These are phyloP conservation scores for Scelioninae gen. 1 DNA, from an alignment of 2,888 invertebrate species.

Conservation along the genomic window DNA sequence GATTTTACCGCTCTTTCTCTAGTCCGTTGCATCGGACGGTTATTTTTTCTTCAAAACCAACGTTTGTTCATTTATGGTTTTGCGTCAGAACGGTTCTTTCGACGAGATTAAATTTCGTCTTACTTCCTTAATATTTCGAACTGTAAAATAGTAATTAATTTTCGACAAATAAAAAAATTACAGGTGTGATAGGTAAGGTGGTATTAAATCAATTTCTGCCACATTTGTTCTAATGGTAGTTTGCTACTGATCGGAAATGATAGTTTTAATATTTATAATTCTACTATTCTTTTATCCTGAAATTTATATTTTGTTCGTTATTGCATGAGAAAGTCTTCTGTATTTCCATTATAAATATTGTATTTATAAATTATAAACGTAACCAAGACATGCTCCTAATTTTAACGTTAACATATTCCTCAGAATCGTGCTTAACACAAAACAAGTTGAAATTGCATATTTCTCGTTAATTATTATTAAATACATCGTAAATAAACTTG, in stretches of 20 bases:
- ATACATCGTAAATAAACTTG: conserved; percentile 35
- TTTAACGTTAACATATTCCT: too few species aligned
- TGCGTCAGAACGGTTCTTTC: conserved; percentile 10
- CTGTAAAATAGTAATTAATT: conserved; percentile 23
- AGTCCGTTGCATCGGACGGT: conserved; percentile 15
- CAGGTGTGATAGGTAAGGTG: too few species aligned
- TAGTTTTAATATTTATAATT: too few species aligned
- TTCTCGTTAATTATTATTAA: conserved; percentile 58
- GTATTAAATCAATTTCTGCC: too few species aligned
- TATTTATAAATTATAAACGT: too few species aligned
- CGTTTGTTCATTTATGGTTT: conserved; percentile 30
- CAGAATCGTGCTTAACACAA: conserved; percentile 28
- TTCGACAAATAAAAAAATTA: not conserved
- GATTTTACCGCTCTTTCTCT: conserved; percentile 42
- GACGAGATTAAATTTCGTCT: conserved; percentile 37
- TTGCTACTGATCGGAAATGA: too few species aligned
- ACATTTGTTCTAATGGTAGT: too few species aligned
- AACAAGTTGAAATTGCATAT: conserved; percentile 42
- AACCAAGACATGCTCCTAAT: too few species aligned
- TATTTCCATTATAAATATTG: too few species aligned
- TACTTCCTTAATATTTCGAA: not conserved
- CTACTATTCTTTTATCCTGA: too few species aligned
- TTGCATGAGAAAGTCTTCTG: too few species aligned
- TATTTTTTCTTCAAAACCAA: not conserved
- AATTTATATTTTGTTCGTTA: too few species aligned